phyloP scores from a whole-genome alignment of 2,797 vertebrate genomes.

The Lithobates sylvaticus region DNA sequence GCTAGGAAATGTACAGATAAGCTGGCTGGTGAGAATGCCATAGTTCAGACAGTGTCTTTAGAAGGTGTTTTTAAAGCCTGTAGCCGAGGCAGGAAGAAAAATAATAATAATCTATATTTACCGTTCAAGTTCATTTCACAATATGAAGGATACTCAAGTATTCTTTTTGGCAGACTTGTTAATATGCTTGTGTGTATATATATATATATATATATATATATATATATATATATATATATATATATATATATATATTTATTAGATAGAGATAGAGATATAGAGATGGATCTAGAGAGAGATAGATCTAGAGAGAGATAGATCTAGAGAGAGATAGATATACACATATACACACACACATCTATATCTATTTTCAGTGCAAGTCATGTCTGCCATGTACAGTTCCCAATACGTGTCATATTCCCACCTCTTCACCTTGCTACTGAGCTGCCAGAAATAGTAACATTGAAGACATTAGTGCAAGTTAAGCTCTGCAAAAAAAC shows the following conservation, averaged over 20 bases:
- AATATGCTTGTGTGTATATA: constrained; percentile 68
- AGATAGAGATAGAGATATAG: no score
- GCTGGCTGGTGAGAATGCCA: constrained; percentile 83
- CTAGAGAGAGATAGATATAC: no score
- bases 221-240: no score
- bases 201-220: no score
- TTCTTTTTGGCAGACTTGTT: constrained; percentile 38
- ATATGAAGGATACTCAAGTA: constrained; percentile 57
- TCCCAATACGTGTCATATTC: constrained; percentile 78
- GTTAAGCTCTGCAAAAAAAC: constrained; percentile 73
- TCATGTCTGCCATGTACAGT: constrained; percentile 79
- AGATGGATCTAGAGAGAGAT: no score
- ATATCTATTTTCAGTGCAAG: constrained; percentile 82
- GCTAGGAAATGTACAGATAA: constrained; percentile 85
- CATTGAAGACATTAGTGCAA: constrained; percentile 80
- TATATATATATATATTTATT: no score
- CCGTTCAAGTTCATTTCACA: constrained; percentile 46
- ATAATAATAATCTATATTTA: neutral
- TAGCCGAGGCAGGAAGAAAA: constrained; percentile 72
- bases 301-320: no score
- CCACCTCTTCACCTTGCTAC: constrained; percentile 73
- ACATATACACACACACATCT: constrained; percentile 69
- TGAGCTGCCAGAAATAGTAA: constrained; percentile 80
- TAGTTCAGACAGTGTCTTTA: constrained; percentile 85
- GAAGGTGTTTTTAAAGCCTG: constrained; percentile 80